These are phyloP conservation scores for Casuarius casuarius DNA, from an alignment of 2,113 vertebrate genomes.

Conservation along the genomic window DNA sequence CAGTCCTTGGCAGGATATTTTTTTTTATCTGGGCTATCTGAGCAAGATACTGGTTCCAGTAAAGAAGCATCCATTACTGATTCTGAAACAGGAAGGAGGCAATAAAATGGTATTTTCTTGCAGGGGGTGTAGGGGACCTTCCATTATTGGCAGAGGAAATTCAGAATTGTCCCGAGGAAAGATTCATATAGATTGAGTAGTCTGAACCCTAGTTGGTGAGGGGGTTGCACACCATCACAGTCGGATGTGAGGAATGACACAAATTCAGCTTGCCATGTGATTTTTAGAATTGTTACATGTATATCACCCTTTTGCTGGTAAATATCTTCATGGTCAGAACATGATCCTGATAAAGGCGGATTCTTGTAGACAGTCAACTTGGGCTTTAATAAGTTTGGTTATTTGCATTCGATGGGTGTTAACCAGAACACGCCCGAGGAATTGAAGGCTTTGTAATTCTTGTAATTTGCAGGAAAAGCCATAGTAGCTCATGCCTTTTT, in stretches of 20 bases:
- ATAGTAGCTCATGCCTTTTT: neutral
- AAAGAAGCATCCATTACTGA: neutral
- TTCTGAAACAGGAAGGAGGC: neutral
- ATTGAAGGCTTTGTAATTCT: neutral
- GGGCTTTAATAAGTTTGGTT: neutral
- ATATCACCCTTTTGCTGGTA: fast-evolving
- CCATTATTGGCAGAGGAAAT: neutral
- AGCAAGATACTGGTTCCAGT: neutral
- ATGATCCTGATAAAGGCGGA: neutral
- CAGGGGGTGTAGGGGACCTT: neutral
- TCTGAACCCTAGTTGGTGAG: neutral
- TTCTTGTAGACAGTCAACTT: neutral
- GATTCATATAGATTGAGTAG: neutral
- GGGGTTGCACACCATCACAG: no score
- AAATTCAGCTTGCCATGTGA: neutral
- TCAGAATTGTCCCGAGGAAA: neutral
- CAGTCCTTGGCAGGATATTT: neutral
- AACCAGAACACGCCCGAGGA: neutral
- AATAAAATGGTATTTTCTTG: neutral
- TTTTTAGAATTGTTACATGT: neutral
- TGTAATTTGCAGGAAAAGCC: neutral
- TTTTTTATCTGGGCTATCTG: neutral
- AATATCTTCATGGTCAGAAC: neutral
- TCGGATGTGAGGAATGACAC: neutral
- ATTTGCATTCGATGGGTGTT: neutral